Evolutionary conservation across 2,797 vertebrate species (phyloP).

Genomic region (Meriones psammophilus): DNA sequence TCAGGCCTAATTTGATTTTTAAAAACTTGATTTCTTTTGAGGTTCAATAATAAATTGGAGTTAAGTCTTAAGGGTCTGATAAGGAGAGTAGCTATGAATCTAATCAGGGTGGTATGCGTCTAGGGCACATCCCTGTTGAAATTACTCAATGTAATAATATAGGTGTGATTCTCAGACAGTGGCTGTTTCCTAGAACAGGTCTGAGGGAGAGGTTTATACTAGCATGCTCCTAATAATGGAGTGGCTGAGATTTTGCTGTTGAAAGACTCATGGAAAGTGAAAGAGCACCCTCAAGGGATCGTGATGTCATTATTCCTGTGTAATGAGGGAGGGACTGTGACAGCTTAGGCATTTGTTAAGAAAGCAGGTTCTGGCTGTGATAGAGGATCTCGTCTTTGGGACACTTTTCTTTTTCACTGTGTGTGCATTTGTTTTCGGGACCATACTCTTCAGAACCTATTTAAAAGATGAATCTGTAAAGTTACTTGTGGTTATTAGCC

Average conservation of each 20-base stretch:
- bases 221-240: background rate
- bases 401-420: background rate
- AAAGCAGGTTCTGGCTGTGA: background rate
- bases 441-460: background rate
- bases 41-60: background rate
- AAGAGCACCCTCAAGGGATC: background rate
- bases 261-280: background rate
- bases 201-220: background rate
- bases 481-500: background rate
- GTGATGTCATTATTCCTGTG: background rate
- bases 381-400: background rate
- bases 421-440: background rate
- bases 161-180: background rate
- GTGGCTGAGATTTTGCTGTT: background rate
- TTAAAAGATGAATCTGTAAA: background rate
- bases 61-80: background rate
- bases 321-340: background rate
- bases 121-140: background rate
- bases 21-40: background rate
- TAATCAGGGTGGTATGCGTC: background rate
- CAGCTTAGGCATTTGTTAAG: background rate
- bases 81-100: background rate
- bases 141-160: background rate
- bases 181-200: background rate
- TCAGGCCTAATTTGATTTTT: constrained; percentile 25